Percentiles rank a stretch among this genome's conserved stretches.
These are phyloP conservation scores for Chrysolina oricalcia DNA, from an alignment of 2,888 invertebrate species.

Conservation along the genomic window DNA sequence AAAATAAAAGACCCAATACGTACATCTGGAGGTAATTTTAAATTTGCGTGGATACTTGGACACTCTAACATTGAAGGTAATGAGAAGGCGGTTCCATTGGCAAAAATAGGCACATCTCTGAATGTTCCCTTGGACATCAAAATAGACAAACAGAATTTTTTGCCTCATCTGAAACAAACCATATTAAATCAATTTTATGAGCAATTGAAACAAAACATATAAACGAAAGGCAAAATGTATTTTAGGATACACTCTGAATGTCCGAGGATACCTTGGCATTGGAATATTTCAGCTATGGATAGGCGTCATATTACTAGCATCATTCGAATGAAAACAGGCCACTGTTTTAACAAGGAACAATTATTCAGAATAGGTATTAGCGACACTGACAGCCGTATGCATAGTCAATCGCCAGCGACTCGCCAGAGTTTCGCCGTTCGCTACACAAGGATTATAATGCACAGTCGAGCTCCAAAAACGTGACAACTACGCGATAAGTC, in stretches of 20 bases:
- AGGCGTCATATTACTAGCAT: not conserved
- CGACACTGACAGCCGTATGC: no score
- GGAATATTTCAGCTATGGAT: not conserved
- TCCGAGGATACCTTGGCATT: not conserved
- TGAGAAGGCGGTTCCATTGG: not conserved
- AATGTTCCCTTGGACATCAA: not conserved
- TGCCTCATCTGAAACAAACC: not conserved
- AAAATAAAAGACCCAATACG: not conserved
- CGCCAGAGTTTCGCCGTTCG: no score
- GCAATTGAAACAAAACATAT: not conserved
- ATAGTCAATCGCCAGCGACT: no score
- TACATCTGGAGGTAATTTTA: not conserved
- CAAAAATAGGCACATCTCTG: not conserved
- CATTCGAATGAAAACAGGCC: not conserved
- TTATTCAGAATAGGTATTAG: no score
- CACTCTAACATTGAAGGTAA: not conserved
- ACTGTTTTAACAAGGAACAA: not conserved
- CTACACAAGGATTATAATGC: no score
- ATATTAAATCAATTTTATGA: not conserved
- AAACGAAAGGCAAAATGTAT: conserved; percentile 1
- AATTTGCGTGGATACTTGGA: conserved; percentile 7
- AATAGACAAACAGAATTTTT: not conserved
- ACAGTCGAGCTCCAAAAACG: no score
- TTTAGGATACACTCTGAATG: not conserved
- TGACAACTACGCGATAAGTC: no score